Conservation (phyloP, 2,113 vertebrate species). For the Pseudorasbora parva region DNA sequence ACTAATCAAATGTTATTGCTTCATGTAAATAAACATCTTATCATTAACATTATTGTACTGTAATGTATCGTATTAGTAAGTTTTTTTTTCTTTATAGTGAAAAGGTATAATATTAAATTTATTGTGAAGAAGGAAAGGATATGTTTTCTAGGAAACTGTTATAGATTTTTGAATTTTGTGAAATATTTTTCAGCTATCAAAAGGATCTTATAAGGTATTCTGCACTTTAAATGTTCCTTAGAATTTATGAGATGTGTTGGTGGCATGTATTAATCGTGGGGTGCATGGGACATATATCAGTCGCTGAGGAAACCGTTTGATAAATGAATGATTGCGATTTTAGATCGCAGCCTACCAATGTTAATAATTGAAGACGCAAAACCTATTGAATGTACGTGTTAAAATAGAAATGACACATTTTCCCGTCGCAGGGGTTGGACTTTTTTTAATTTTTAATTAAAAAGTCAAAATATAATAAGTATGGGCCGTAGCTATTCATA, state of each 20-base stretch:
- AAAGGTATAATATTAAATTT: slow-evolving; percentile 23
- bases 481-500: neutral
- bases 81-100: slow-evolving; percentile 26
- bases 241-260: slow-evolving; percentile 67
- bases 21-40: slow-evolving; percentile 26
- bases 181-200: slow-evolving; percentile 84
- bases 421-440: neutral
- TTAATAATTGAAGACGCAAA: neutral
- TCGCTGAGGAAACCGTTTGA: slow-evolving; percentile 35
- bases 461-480: neutral
- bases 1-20: neutral
- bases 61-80: slow-evolving; percentile 14
- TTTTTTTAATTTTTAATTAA: too few species aligned
- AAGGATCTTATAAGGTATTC: slow-evolving; percentile 84
- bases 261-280: slow-evolving; percentile 69
- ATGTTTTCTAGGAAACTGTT: slow-evolving; percentile 56
- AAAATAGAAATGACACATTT: neutral
- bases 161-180: slow-evolving; percentile 73
- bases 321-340: slow-evolving; percentile 39
- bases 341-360: neutral
- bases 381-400: neutral
- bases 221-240: slow-evolving; percentile 81
- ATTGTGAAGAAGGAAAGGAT: slow-evolving; percentile 30
- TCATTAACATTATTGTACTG: neutral
- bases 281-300: slow-evolving; percentile 71